These are phyloP conservation scores for Meloidogyne hapla DNA, from an alignment of 1,140 invertebrate genomes.

Conservation along the genomic window DNA sequence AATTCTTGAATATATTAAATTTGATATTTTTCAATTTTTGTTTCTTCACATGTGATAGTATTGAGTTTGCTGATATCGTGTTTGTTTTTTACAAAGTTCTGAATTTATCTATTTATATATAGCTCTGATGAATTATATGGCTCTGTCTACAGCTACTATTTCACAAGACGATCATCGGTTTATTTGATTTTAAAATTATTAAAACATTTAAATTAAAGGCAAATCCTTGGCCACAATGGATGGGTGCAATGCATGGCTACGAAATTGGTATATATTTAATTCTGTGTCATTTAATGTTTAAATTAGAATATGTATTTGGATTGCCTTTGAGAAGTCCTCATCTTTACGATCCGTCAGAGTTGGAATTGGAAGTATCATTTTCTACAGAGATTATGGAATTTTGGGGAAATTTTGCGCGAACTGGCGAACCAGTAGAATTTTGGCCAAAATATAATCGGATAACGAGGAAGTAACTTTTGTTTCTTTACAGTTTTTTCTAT, in stretches of 20 bases:
- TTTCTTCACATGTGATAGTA: constrained; percentile 85
- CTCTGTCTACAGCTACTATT: constrained; percentile 91
- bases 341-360: constrained; percentile 77
- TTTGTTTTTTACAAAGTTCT: constrained; percentile 52
- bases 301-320: constrained; percentile 77
- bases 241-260: constrained; percentile 90
- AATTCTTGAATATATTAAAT: constrained; percentile 77
- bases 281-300: not conserved
- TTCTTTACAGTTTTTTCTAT: not conserved
- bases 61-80: constrained; percentile 81
- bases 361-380: constrained; percentile 78
- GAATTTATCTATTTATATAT: not conserved
- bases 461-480: constrained; percentile 43
- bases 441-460: constrained; percentile 61
- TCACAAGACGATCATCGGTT: constrained; percentile 77
- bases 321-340: constrained; percentile 80
- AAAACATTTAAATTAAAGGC: constrained; percentile 59
- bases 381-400: constrained; percentile 85
- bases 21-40: constrained; percentile 75
- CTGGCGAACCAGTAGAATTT: constrained; percentile 69
- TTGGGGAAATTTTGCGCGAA: constrained; percentile 92
- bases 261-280: constrained; percentile 73
- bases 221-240: constrained; percentile 90
- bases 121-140: constrained; percentile 75
- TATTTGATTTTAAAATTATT: constrained; percentile 40